Base-by-base conservation (phyloP, 2,113 vertebrate species). In the Myocastor coypus region DNA sequence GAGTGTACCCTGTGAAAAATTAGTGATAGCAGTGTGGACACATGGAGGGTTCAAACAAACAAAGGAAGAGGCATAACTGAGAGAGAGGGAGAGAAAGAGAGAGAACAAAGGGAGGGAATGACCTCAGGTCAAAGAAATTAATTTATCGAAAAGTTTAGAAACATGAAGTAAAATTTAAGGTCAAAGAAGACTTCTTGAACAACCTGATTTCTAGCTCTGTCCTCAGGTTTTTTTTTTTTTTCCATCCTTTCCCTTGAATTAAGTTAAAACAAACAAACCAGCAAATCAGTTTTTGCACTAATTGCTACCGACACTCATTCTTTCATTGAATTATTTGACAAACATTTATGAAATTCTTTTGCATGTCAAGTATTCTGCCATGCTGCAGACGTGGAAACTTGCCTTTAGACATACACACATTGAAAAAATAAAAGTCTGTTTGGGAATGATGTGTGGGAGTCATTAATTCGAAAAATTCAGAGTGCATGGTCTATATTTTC, bases 401-500 rank as follows among this genome's bases (percentile, higher is more conserved):
- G 57, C n/a, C 71, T 92, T 50, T 57, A 30, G 55, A 92, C 26
- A 8, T n/a, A 85, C 14, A 37, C 26, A 8, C 14, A 83, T 46
- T 32, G 3, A 52, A 42, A 85, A 91, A 95, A 64, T 34, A 59
- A 93, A 83, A 32, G 24, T 57, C 73, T 94, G 28, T 96, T 87
- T 80, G 63, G 28, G 66, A 92, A 91, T 91, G 77, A 68, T 59
- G 50, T 92, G 30, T 71, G 63, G 24, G 68, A 86, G 63, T 55
- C 50, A 90, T 64, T 82, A 83, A 96, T 89, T 84, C 57, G 92
- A 57, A 89, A 83, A 87, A 52, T 81, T 75, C 52, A 66, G 68
- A 83, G 34, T 86, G 63, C 86, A 91, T 95, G 95, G 78, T 89
- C 86, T 96, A 26, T 92, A 86, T 95, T 91, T 97, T 26, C 83